Evolutionary conservation across 2,888 invertebrate species (phyloP).

Genomic region (Neocrepidodera transversa): DNA sequence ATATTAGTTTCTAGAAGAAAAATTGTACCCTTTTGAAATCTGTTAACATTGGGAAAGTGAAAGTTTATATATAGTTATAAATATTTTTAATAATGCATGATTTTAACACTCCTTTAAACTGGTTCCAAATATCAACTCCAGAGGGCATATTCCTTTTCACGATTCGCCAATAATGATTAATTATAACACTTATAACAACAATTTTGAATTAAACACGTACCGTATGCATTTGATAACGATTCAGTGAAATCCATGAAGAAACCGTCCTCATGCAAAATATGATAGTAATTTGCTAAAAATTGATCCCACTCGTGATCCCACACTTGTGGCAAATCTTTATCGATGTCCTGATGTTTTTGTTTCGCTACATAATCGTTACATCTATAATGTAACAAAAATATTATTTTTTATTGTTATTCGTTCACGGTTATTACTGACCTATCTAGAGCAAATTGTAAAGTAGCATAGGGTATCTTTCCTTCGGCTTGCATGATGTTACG

Average conservation of each 20-base stretch:
- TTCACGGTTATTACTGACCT: conserved; percentile 43
- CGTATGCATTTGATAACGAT: conserved; percentile 32
- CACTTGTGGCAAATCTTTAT: conserved; percentile 64
- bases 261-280: conserved; percentile 70
- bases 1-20: too few relatives aligned
- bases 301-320: conserved; percentile 93
- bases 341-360: conserved; percentile 78
- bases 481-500: conserved; percentile 64
- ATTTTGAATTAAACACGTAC: conserved; percentile 18
- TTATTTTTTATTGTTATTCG: too few relatives aligned
- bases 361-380: conserved; percentile 79
- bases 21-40: too few relatives aligned
- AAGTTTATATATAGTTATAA: too few relatives aligned
- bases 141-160: too few relatives aligned
- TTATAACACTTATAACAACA: too few relatives aligned
- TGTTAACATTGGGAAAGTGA: too few relatives aligned
- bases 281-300: conserved; percentile 75
- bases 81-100: too few relatives aligned
- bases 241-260: conserved; percentile 46
- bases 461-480: conserved; percentile 76
- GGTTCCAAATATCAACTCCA: too few relatives aligned
- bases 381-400: conserved; percentile 55
- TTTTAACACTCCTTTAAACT: too few relatives aligned
- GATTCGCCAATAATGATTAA: too few relatives aligned
- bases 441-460: conserved; percentile 82